Base-by-base conservation (phyloP, 30 jellyfish, hydroid and myxozoan genomes). In the Turritopsis rubra region DNA sequence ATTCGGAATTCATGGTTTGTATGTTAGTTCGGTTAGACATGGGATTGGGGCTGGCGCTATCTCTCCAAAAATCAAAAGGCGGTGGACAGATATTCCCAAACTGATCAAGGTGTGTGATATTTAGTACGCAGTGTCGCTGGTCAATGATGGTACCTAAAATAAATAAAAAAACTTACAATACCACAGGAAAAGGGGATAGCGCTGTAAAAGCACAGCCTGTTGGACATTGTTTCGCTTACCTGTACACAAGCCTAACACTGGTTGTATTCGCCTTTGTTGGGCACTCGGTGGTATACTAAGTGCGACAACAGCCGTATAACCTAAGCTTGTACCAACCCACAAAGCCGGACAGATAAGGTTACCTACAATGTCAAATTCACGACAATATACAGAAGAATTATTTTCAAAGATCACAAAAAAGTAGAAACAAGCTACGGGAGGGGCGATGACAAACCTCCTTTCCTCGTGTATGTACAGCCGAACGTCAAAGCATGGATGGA, bases 271-370 rank as follows among this genome's bases (percentile, higher is more conserved):
- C 65, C 99, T 71, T 66, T 94, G 95, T 78, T 94, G 97, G 52
- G 96, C 97, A 71, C 83, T 79, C 20, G 98, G 89, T 28, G 99
- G 99, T 78, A 94, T 30, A 81, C 96, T 94, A 65, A 94, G 80
- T 22, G 99, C 96, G 21, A 89, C 81, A 21, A 83, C 96, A 66
- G 96, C 54, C 52, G 86, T 85, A 25, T 86, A 60, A 1, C 99
- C 99, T 25, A 90, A 71, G 71, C 99, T 89, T 29, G 99, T 88
- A 75, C 99, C 99, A 82, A 89, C 86, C 97, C 97, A 94, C 53
- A 94, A 66, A 28, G 96, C 87, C 24, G 99, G 99, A 54, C 95
- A 90, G 41, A 85, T 74, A 16, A 84, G 87, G 53, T 81, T 88
- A 8, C 96, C 98, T 93, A 78, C 25, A 77, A 85, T 19, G 1